A percentile compares a stretch with the other conserved stretches of the same genome.
Evolutionary conservation across 2,113 vertebrate genomes (phyloP).

Genomic region (Megaceryle maxima): DNA sequence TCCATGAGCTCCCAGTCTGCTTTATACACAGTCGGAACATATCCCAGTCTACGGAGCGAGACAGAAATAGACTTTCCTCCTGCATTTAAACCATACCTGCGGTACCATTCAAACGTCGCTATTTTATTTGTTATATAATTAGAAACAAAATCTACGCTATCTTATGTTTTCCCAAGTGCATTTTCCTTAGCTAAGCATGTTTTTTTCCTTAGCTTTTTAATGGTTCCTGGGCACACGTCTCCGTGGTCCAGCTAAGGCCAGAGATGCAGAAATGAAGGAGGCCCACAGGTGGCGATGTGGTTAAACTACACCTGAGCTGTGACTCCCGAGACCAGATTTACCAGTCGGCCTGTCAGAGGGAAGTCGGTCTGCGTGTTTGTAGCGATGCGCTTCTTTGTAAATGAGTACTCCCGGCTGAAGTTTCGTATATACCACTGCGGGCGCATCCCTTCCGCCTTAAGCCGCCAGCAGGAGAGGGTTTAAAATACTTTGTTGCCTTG

Average conservation of each 20-base stretch:
- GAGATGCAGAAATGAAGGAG: conserved; percentile 52
- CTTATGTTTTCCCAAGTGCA: neutral
- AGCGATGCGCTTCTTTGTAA: neutral
- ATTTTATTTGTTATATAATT: neutral
- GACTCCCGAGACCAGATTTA: neutral
- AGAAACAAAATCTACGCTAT: neutral
- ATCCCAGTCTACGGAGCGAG: neutral
- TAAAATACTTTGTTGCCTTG: neutral
- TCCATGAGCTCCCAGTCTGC: neutral
- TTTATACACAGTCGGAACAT: neutral
- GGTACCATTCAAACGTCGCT: neutral
- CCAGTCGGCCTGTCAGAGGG: neutral
- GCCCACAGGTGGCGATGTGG: conserved; percentile 82
- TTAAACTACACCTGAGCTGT: conserved; percentile 71
- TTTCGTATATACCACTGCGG: neutral
- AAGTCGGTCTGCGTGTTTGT: conserved; percentile 7
- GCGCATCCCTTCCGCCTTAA: neutral
- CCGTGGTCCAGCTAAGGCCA: neutral
- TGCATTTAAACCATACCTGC: neutral
- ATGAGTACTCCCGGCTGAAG: neutral
- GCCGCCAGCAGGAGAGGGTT: neutral
- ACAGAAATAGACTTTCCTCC: neutral
- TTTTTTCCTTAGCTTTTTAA: neutral
- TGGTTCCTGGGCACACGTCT: fast-evolving
- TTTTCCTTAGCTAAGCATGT: neutral